A percentile compares a stretch with the other conserved stretches of the same genome.
Conservation (phyloP, 1,140 invertebrate genomes). For the Bathynomus jamesi region DNA sequence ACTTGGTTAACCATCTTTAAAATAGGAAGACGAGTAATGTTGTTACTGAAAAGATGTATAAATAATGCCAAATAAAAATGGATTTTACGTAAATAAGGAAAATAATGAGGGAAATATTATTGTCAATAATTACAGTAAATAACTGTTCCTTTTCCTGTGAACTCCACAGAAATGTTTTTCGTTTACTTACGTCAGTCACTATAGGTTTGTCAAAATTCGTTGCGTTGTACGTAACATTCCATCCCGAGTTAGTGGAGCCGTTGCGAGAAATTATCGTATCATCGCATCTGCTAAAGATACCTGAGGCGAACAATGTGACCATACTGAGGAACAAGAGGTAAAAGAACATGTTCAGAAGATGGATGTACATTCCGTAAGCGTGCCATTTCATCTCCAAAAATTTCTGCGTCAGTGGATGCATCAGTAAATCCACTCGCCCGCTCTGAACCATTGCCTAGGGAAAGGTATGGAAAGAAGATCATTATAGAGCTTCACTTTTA, state of each 20-base stretch:
- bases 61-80: background rate
- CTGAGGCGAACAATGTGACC: slow-evolving; percentile 55
- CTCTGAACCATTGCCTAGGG: slow-evolving; percentile 59
- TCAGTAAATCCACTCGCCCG: slow-evolving; percentile 66
- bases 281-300: slow-evolving; percentile 17
- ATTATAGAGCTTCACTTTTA: too few relatives aligned
- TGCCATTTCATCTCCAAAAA: slow-evolving; percentile 78
- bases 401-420: slow-evolving; percentile 72
- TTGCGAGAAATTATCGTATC: too few relatives aligned
- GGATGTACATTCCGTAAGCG: slow-evolving; percentile 76
- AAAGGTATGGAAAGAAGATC: too few relatives aligned
- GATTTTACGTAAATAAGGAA: background rate
- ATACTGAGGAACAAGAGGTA: slow-evolving; percentile 66
- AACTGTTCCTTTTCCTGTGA: background rate
- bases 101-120: background rate
- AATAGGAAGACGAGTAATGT: background rate
- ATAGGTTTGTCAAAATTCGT: too few relatives aligned
- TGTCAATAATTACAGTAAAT: background rate
- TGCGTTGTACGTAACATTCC: background rate
- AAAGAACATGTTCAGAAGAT: slow-evolving; percentile 62
- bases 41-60: background rate
- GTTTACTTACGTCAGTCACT: too few relatives aligned
- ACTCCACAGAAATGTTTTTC: background rate
- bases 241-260: too few relatives aligned
- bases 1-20: too few relatives aligned